Evolutionary conservation across 2,888 invertebrate genomes (phyloP), one percentile per base, ranked within the genome.

Genomic region (Tenthredo amoena): DNA sequence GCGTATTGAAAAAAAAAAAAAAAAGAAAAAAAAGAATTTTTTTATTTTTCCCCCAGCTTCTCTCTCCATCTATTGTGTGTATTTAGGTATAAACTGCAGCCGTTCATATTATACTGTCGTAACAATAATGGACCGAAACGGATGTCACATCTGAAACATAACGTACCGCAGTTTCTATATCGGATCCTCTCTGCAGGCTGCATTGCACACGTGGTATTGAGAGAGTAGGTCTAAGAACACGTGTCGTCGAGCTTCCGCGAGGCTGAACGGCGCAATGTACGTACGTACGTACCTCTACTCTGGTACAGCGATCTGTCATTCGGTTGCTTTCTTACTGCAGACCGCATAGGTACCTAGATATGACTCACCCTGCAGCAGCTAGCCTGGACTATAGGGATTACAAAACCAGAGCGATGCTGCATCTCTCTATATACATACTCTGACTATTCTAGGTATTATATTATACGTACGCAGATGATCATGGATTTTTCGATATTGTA

Each of bases 181-280:
- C 31, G 50, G 77, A 77, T 50, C 77, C 18, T 74, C 68, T 6
- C 4, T 26, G 26, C 31, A 26, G 26, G 72, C n/a, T 37, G 31
- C 15, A 55, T n/a, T 50, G 76, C 77, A 76, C 47, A 77, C 55
- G 55, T 77, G 47, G 50, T 50, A 55, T 55, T 50, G 77, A 55
- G 47, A 77, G 55, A 77, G 81, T 62, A 34, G 58, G 37, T 62
- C 40, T 18, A 37, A 21, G 62, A 81, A 81, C 81, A 81, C 81
- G 81, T 81, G 81, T 68, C 34, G 81, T 62, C 40, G 81, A 81
- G 81, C 81, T 81, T 81, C 81, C 81, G 58, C 62, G 62, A 81
- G 81, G 40, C 62, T 31, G 37, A 15, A 43, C 31, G n/a, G 31
- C 15, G 31, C 81, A 62, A 15, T 12, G 40, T 37, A 62, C 10